Base-by-base conservation (phyloP, 1,140 invertebrate genomes). In the Akabosia matsudoensis region DNA sequence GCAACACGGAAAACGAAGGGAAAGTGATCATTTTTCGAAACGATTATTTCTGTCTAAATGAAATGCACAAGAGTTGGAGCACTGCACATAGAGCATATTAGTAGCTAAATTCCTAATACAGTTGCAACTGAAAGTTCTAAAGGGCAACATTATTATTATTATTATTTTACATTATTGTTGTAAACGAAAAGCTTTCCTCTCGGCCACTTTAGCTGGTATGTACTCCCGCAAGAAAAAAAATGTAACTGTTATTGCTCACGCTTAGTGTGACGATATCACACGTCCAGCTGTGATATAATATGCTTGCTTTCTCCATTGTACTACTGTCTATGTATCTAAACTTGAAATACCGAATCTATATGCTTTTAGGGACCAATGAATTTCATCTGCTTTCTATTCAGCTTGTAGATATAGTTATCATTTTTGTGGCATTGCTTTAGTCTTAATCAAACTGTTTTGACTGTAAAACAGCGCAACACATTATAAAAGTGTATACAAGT, bases 231-330 rank as follows among this genome's bases (percentile, higher is more conserved):
- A 10, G 4, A 13, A 22, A 67, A 67, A 67, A 67, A 67, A 67
- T n/a, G n/a, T 30, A 67, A 67, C 61, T 67, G 61, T 67, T 67
- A 67, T 67, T 67, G 61, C 61, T 67, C 61, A 67, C 61, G 61
- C 61, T 30, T 67, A 67, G 61, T 67, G 28, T 67, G 61, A 67
- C 61, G 61, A 67, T 67, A 67, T 30, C 61, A 67, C 61, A 30
- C 61, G 61, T 67, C 61, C 61, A 67, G 61, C 61, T 67, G 61
- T 67, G 61, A 67, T 67, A 67, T 67, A n/a, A n/a, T n/a, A n/a
- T n/a, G n/a, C n/a, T n/a, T n/a, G n/a, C n/a, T n/a, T n/a, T n/a
- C n/a, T n/a, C n/a, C n/a, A n/a, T n/a, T n/a, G n/a, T n/a, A n/a
- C n/a, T n/a, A n/a, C n/a, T n/a, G n/a, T n/a, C n/a, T n/a, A n/a